These are phyloP conservation scores for Crypturellus undulatus DNA, from an alignment of 2,113 vertebrate genomes.

Conservation along the genomic window DNA sequence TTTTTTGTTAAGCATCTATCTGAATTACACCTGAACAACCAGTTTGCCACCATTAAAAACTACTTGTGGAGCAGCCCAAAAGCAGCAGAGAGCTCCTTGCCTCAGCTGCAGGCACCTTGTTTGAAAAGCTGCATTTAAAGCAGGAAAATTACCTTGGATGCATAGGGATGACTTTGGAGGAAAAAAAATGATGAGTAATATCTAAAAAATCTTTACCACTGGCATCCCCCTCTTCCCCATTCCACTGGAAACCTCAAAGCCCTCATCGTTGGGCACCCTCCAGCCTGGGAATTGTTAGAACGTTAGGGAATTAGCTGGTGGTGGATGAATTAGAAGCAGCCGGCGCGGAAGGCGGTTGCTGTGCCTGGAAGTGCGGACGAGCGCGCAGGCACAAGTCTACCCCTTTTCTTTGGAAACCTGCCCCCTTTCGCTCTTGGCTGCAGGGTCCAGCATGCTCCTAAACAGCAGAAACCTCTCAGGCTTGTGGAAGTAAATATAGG, in stretches of 20 bases:
- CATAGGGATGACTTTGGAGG: background rate
- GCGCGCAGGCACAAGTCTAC: background rate
- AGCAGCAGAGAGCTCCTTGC: background rate
- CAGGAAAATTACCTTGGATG: background rate
- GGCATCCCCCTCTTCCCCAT: background rate
- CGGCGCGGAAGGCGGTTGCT: background rate
- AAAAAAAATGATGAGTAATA: background rate
- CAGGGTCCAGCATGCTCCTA: background rate
- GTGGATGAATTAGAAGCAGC: background rate
- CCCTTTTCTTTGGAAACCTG: fast-evolving
- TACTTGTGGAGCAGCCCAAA: background rate
- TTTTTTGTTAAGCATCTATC: background rate
- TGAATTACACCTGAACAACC: background rate
- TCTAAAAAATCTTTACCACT: background rate
- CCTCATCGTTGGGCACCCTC: background rate
- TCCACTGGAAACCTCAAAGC: background rate
- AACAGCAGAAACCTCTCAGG: background rate
- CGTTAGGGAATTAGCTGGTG: background rate
- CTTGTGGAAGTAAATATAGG: background rate
- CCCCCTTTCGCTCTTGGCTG: background rate
- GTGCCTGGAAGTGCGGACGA: background rate
- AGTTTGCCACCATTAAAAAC: background rate
- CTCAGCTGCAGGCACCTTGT: background rate
- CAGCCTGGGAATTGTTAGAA: background rate
- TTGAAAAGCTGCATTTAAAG: background rate